phyloP scores from a whole-genome alignment of 2,113 vertebrate species.

The Phoxinus phoxinus region DNA sequence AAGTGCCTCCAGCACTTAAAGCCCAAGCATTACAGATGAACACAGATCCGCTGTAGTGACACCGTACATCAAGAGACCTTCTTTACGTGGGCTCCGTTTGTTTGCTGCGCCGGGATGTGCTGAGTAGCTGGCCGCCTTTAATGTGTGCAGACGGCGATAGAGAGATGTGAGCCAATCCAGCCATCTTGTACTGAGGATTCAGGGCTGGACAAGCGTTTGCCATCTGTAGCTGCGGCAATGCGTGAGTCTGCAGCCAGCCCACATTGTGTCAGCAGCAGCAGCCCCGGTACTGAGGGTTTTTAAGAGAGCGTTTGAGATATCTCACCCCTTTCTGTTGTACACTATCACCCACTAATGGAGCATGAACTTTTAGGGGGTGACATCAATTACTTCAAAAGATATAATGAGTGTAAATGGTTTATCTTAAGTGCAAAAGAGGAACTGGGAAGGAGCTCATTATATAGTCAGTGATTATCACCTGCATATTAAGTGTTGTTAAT shows the following conservation, averaged over 20 bases:
- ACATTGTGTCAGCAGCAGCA: slow-evolving; percentile 62
- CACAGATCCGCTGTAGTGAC: slow-evolving; percentile 23
- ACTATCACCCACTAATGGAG: slow-evolving; percentile 53
- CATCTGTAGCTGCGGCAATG: slow-evolving; percentile 75
- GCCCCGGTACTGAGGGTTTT: slow-evolving; percentile 44
- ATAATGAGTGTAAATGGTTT: slow-evolving; percentile 53
- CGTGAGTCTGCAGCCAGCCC: slow-evolving; percentile 69
- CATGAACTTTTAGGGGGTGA: slow-evolving; percentile 57
- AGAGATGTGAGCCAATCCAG: slow-evolving; percentile 72
- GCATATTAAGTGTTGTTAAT: slow-evolving; percentile 47
- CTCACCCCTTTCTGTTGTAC: slow-evolving; percentile 46
- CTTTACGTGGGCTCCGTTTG: slow-evolving; percentile 53
- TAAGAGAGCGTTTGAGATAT: slow-evolving; percentile 32
- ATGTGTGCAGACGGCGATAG: slow-evolving; percentile 72
- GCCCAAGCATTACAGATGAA: background rate
- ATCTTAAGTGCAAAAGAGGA: slow-evolving; percentile 51
- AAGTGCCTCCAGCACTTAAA: slow-evolving; percentile 35
- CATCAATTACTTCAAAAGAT: slow-evolving; percentile 50
- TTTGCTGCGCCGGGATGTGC: slow-evolving; percentile 46
- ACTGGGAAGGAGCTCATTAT: slow-evolving; percentile 50
- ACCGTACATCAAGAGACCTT: background rate
- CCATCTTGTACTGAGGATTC: slow-evolving; percentile 74
- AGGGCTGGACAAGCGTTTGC: slow-evolving; percentile 70
- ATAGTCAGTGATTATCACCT: slow-evolving; percentile 48
- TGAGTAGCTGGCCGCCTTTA: slow-evolving; percentile 56